Conservation (phyloP, 1,140 invertebrate species). For the Ips nitidus region DNA sequence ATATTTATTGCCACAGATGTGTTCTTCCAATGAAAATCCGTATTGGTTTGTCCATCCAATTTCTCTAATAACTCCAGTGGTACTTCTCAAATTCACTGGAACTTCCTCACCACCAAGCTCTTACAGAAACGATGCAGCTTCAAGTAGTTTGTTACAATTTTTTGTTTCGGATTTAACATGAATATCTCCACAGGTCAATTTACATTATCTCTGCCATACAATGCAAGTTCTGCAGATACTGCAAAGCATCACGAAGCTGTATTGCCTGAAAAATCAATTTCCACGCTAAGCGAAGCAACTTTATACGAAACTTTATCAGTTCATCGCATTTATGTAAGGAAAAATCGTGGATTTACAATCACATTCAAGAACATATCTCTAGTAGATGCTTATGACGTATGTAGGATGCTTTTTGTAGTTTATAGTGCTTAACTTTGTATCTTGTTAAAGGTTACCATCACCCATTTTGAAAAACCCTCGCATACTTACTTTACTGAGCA, state of each 20-base stretch:
- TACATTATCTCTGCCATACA: too few species aligned
- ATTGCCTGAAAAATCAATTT: constrained; percentile 8
- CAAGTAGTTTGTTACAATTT: too few species aligned
- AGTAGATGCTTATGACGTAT: constrained; percentile 18
- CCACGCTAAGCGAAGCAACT: not conserved
- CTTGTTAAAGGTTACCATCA: constrained; percentile 19
- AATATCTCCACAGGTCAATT: not conserved
- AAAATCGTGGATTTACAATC: constrained; percentile 26
- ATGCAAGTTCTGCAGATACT: too few species aligned
- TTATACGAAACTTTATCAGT: constrained; percentile 26
- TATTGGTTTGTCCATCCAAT: constrained; percentile 26
- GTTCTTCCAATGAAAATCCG: constrained; percentile 27
- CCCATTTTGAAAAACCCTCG: constrained; percentile 31
- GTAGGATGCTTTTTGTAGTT: not conserved
- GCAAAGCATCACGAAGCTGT: constrained; percentile 6
- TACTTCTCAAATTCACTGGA: constrained; percentile 24
- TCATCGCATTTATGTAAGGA: constrained; percentile 28
- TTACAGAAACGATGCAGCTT: not conserved
- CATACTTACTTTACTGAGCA: constrained; percentile 18
- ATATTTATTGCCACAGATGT: constrained; percentile 24
- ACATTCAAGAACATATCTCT: constrained; percentile 21
- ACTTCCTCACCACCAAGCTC: not conserved
- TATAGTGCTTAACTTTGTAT: not conserved
- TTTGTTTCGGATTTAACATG: too few species aligned
- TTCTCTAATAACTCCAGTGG: constrained; percentile 13